Base-by-base conservation (phyloP, 2,888 invertebrate species). In the Parnassius apollo region DNA sequence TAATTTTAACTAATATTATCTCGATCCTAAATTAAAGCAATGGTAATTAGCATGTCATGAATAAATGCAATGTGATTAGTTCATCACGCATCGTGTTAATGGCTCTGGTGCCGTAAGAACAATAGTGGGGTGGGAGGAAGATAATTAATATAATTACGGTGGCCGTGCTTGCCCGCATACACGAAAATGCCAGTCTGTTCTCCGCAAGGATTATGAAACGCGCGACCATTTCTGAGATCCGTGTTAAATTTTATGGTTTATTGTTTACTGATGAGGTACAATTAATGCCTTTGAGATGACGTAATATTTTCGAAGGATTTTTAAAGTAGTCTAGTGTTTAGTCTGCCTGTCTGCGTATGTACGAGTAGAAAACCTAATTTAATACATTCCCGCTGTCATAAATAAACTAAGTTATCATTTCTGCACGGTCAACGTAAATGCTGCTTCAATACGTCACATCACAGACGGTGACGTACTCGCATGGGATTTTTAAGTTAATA, bases 111-210 rank as follows among this genome's bases (percentile, higher is more conserved):
- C n/a, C 57, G 55, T 64, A 65, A 70, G 69, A 74, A 75, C 75
- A 76, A 76, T 73, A 66, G 67, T 64, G 61, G 56, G 66, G 74
- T 77, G 75, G 74, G 76, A 66, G 68, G 70, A 54, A 65, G 65
- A 64, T 67, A 68, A 68, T 70, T 70, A 68, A 59, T 70, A 71
- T 77, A 77, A 77, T 78, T 75, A 73, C 64, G 66, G 67, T 64
- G 59, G 62, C 68, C 69, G 65, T 64, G 64, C 66, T 61, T 61
- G 64, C 68, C 69, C 70, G 68, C 67, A 72, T 71, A 65, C 69
- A 71, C 68, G 66, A 68, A 64, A 66, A 65, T 61, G 65, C 66
- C 42, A 58, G 63, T 68, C 50, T 60, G 63, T 66, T 52, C 69
- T 71, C 65, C 67, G 65, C 62, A 67, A 66, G 69, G 70, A 65